Base-by-base conservation (phyloP, 2,797 vertebrate genomes). In the Sandelia bainsii region DNA sequence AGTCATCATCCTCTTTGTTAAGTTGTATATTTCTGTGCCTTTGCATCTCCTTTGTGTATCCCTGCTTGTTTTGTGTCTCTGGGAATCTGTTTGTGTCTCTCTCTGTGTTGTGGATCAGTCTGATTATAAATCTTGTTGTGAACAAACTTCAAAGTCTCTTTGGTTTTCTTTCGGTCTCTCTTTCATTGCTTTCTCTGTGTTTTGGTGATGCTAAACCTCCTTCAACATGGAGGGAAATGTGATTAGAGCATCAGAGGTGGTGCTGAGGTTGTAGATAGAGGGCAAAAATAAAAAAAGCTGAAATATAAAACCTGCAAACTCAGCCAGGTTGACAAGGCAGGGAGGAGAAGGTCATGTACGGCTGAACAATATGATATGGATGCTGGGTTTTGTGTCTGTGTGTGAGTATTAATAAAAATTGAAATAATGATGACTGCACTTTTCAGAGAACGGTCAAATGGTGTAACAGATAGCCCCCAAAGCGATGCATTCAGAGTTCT, bases 331-430 rank as follows among this genome's bases (percentile, higher is more conserved):
- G 69, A 50, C n/a, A 4, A 59, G 60, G 42, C 59, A 12, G 60
- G 23, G 37, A 79, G 58, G 34, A 65, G 73, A 89, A 89, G 87
- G 89, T 87, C 86, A 57, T 11, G 70, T 52, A 22, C 51, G 7
- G 13, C 70, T 40, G 66, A 76, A 82, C 70, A 34, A 87, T 60
- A 23, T 0, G 76, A 86, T 62, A 74, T 42, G 25, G 61, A 75
- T 44, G 66, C 42, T 45, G 75, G 19, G 16, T 68, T 49, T 42
- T 58, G 62, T 79, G 39, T 44, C 58, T 64, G 53, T 70, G 50
- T n/a, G 72, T 51, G 53, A 9, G 22, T 48, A 77, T 77, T 59
- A 32, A 80, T 82, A 67, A 52, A 71, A 75, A 45, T 20, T 74
- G 37, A 81, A 83, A 74, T 79, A 73, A 69, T 56, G 76, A 81